Conservation (phyloP, 2,888 invertebrate species). For the Petrolisthes cinctipes region DNA sequence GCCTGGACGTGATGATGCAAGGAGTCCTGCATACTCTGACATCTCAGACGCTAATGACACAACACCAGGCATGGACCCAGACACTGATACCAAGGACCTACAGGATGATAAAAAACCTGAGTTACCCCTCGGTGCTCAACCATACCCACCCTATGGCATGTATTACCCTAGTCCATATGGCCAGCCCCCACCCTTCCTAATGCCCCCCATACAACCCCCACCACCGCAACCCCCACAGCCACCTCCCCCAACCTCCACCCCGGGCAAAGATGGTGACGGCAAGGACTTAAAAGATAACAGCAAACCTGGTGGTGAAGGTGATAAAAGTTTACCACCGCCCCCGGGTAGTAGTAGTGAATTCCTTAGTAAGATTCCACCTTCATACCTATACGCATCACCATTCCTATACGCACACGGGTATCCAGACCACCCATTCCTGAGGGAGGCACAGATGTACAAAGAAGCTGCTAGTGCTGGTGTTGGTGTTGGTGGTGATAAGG, state of each 20-base stretch:
- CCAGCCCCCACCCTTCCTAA: constrained; percentile 51
- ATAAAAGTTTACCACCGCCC: constrained; percentile 53
- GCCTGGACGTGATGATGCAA: constrained; percentile 80
- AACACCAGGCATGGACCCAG: constrained; percentile 58
- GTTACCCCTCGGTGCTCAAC: constrained; percentile 56
- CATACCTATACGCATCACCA: constrained; percentile 52
- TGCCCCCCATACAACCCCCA: constrained; percentile 50
- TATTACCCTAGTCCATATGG: constrained; percentile 53
- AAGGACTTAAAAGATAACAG: constrained; percentile 59
- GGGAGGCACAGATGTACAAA: constrained; percentile 59
- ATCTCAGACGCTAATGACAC: constrained; percentile 80
- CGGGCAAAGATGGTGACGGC: constrained; percentile 51
- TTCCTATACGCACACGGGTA: constrained; percentile 49
- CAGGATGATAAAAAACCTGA: constrained; percentile 62
- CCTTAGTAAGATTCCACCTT: constrained; percentile 57
- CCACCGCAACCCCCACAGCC: constrained; percentile 42
- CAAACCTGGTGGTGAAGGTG: constrained; percentile 30
- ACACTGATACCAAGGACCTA: constrained; percentile 55
- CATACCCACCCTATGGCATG: constrained; percentile 56
- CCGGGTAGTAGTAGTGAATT: constrained; percentile 51
- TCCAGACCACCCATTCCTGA: constrained; percentile 54
- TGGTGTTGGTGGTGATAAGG: constrained; percentile 29
- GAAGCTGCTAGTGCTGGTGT: neutral
- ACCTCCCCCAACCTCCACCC: constrained; percentile 44
- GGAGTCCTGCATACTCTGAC: constrained; percentile 96